These are phyloP conservation scores for Xanthostigma xanthostigma DNA, from an alignment of 2,888 invertebrate genomes.

Conservation along the genomic window DNA sequence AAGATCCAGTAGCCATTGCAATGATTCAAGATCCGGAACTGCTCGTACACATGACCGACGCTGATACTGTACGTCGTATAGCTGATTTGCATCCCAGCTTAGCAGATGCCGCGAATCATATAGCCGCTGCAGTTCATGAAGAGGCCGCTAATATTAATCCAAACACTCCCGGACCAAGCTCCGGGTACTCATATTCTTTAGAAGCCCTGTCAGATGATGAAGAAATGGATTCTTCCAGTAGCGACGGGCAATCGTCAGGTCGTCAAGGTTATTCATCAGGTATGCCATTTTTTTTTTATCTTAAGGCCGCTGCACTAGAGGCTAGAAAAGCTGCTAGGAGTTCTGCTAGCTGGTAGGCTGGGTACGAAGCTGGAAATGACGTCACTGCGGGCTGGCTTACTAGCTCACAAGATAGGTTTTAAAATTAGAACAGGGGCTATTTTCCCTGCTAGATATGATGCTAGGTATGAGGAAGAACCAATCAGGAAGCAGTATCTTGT, in stretches of 20 bases:
- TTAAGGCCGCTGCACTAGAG: no score
- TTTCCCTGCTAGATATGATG: no score
- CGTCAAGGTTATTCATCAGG: slow-evolving; percentile 22
- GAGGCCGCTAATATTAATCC: slow-evolving; percentile 36
- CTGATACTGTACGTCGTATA: slow-evolving; percentile 49
- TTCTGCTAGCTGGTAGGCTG: no score
- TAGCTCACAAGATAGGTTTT: no score
- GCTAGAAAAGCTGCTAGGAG: no score
- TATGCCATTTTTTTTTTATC: slow-evolving; percentile 23
- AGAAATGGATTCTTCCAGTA: slow-evolving; percentile 32
- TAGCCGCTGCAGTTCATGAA: slow-evolving; percentile 39
- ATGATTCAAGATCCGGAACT: slow-evolving; percentile 64
- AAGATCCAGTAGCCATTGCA: slow-evolving; percentile 58
- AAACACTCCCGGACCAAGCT: slow-evolving; percentile 34
- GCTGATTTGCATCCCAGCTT: slow-evolving; percentile 54
- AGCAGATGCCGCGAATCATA: slow-evolving; percentile 49
- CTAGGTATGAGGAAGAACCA: no score
- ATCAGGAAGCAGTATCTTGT: no score
- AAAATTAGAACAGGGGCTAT: no score
- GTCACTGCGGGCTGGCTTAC: no score
- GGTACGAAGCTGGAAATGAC: no score
- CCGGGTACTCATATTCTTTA: slow-evolving; percentile 34
- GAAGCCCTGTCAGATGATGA: slow-evolving; percentile 39
- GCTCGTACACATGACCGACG: slow-evolving; percentile 52
- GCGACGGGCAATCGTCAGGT: slow-evolving; percentile 24